phyloP scores from a whole-genome alignment of 2,797 vertebrate species.

The Cyprinella venusta region DNA sequence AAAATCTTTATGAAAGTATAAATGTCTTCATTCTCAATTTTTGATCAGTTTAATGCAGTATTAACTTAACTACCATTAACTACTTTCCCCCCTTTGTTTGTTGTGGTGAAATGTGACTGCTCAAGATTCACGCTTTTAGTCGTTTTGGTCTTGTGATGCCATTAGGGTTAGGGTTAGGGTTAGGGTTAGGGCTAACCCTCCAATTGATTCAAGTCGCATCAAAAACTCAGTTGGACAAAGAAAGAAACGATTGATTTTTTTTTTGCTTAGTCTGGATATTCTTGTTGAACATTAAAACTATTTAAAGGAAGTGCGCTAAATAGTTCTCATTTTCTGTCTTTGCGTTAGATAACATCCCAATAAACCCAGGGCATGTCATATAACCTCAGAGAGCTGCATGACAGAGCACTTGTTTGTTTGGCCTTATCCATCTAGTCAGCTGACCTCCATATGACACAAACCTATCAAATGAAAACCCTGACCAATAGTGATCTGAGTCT shows the following conservation, averaged over 20 bases:
- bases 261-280: neutral
- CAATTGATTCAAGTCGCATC: neutral
- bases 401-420: slow-evolving; percentile 5
- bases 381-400: neutral
- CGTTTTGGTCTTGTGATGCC: neutral
- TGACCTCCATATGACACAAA: slow-evolving; percentile 32
- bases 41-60: neutral
- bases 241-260: neutral
- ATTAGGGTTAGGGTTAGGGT: too few relatives aligned
- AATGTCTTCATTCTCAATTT: neutral
- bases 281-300: neutral
- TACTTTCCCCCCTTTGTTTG: neutral
- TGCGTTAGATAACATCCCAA: too few relatives aligned
- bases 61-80: too few relatives aligned
- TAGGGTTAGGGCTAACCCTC: too few relatives aligned
- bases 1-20: neutral
- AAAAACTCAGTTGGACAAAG: neutral
- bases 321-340: neutral
- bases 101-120: neutral
- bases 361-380: neutral
- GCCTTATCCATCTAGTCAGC: slow-evolving; percentile 29
- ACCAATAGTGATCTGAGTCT: neutral
- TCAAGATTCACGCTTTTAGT: neutral
- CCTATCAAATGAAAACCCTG: neutral
- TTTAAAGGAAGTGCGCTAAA: neutral